Conservation (phyloP, 2,113 vertebrate species). For the Zosterops hypoxanthus region DNA sequence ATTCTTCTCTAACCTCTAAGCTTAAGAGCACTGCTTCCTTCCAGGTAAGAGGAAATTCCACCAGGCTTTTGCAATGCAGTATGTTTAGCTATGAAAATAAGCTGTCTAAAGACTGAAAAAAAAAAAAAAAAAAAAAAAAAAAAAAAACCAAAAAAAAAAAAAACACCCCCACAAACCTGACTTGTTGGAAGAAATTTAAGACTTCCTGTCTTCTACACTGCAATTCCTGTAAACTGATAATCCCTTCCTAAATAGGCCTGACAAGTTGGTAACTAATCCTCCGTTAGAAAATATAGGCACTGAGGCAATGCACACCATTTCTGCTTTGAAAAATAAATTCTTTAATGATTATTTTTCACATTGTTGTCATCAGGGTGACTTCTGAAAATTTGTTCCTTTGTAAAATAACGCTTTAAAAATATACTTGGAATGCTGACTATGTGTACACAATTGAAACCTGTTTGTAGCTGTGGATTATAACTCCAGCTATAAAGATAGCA, state of each 20-base stretch:
- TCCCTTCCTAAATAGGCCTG: neutral
- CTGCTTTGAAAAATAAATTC: neutral
- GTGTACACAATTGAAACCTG: neutral
- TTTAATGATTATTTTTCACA: neutral
- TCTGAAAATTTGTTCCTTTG: neutral
- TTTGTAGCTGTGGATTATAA: neutral
- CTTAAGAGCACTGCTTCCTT: neutral
- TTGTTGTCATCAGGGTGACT: neutral
- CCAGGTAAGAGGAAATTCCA: neutral
- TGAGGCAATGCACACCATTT: neutral
- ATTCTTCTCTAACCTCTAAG: neutral
- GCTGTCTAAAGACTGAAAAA: neutral
- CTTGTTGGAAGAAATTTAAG: neutral
- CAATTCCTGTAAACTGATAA: neutral
- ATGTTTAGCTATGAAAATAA: neutral
- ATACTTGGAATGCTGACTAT: neutral
- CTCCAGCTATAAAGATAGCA: neutral
- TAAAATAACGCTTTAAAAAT: neutral
- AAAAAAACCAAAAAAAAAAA: no score
- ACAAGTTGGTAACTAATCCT: neutral
- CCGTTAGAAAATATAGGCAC: neutral
- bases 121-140: neutral
- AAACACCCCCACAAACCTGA: no score
- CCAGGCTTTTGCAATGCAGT: neutral
- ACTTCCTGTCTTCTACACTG: neutral